Evolutionary conservation across 2,113 vertebrate genomes (phyloP), one percentile per base, ranked within the genome.

Genomic region (Blennius ocellaris): DNA sequence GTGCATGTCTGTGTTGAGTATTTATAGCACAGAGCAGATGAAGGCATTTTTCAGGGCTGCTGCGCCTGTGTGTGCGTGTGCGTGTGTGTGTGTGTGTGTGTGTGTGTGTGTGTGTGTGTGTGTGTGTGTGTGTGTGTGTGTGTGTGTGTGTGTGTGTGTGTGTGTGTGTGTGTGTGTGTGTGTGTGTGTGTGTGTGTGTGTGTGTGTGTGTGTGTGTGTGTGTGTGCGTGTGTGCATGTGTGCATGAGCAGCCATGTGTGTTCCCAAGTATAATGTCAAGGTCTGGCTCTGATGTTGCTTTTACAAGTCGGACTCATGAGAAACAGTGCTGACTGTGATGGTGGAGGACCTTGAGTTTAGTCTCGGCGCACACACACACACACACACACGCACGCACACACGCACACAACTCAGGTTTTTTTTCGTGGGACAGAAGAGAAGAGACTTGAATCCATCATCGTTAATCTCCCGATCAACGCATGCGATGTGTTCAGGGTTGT

Each of bases 211-310:
- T 30, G n/a, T n/a, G n/a, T n/a, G n/a, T n/a, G n/a, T n/a, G n/a
- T n/a, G n/a, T n/a, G n/a, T n/a, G n/a, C n/a, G n/a, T n/a, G n/a
- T n/a, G n/a, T n/a, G n/a, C n/a, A n/a, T 2, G 5, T 1, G 37
- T 12, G 12, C 43, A 45, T 5, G 43, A 3, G 6, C 30, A 48
- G 17, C 12, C 15, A 12, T 37, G 14, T 51, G 41, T 69, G 16
- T 10, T 12, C 15, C 15, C 36, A 5, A 17, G 9, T 12, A 49
- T 49, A 30, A 64, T 60, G 69, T 81, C 68, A 83, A 73, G 77
- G 83, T 80, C 76, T 77, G 49, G 48, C 52, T 70, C 14, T 50
- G 57, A 58, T 5, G 41, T 61, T 64, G 41, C 59, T 64, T 71
- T 57, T 50, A 77, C 43, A 44, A 52, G 40, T 64, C 37, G 49